These are phyloP conservation scores for Panulirus ornatus DNA, from an alignment of 1,140 invertebrate genomes.

Conservation along the genomic window DNA sequence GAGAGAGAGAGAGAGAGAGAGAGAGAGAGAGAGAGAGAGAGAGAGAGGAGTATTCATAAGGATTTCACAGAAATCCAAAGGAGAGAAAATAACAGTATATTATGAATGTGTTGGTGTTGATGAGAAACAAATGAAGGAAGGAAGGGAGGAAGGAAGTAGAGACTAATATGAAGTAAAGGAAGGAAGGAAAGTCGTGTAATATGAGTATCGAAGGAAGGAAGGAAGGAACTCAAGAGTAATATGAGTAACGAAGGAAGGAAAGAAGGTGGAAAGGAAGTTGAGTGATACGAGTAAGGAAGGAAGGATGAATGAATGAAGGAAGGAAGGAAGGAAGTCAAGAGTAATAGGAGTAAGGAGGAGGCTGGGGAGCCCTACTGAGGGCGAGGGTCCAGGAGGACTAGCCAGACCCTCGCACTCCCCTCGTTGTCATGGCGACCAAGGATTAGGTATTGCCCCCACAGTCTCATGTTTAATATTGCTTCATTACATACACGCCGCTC, in stretches of 20 bases:
- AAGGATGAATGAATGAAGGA: background rate
- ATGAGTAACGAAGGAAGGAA: constrained; percentile 9
- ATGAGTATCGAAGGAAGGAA: too few species aligned
- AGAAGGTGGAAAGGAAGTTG: constrained; percentile 3
- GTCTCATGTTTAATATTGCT: too few species aligned
- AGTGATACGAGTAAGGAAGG: background rate
- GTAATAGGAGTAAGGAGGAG: background rate
- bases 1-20: background rate
- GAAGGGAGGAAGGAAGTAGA: background rate
- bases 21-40: background rate
- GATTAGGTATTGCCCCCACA: background rate
- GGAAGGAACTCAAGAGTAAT: constrained; percentile 3
- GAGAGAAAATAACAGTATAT: background rate
- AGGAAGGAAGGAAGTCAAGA: background rate
- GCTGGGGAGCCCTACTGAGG: too few species aligned
- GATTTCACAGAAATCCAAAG: background rate
- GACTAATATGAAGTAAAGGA: background rate
- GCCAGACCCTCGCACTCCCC: background rate
- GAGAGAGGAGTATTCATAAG: background rate
- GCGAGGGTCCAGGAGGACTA: too few species aligned
- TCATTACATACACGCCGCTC: too few species aligned
- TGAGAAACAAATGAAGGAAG: background rate
- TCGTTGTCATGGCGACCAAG: constrained; percentile 11
- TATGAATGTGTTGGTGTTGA: too few species aligned
- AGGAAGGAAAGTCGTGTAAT: too few species aligned